Percentiles rank a stretch among this genome's conserved stretches.
Evolutionary conservation across 2,888 invertebrate species (phyloP).

Genomic region (Chorisops tibialis): DNA sequence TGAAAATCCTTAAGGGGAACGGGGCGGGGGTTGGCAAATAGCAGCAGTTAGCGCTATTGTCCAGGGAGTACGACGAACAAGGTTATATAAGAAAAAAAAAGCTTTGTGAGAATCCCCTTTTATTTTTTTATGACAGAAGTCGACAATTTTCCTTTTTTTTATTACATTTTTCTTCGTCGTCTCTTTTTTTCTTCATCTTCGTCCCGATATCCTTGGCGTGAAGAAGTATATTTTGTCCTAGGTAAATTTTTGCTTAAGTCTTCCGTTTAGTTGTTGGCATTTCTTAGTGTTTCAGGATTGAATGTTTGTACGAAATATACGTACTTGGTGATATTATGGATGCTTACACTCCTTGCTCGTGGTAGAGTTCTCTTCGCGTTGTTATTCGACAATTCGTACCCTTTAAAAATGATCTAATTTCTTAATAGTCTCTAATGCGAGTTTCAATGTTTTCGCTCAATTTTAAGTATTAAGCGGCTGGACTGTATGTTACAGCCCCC

Average conservation of each 20-base stretch:
- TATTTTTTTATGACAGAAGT: constrained; percentile 13
- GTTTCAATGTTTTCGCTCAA: too few relatives aligned
- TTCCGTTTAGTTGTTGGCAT: constrained; percentile 5
- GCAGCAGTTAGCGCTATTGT: neutral
- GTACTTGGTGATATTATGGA: constrained; percentile 16
- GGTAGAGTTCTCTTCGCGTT: constrained; percentile 13
- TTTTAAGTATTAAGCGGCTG: too few relatives aligned
- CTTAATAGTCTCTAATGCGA: too few relatives aligned
- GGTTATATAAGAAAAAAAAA: constrained; percentile 15
- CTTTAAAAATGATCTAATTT: too few relatives aligned
- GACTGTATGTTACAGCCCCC: too few relatives aligned
- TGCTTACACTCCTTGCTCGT: neutral
- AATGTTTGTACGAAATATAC: constrained; percentile 6
- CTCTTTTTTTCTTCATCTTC: constrained; percentile 8
- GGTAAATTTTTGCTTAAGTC: constrained; percentile 21
- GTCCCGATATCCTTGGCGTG: neutral
- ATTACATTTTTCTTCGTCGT: constrained; percentile 9
- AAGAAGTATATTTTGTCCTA: neutral
- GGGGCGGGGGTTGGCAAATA: constrained; percentile 17
- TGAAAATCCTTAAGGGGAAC: constrained; percentile 21
- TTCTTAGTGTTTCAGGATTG: neutral
- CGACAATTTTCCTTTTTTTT: constrained; percentile 14
- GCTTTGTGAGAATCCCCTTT: constrained; percentile 25
- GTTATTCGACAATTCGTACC: too few relatives aligned
- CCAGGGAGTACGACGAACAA: neutral